Evolutionary conservation across 2,113 vertebrate genomes (phyloP), one percentile per base, ranked within the genome.

Genomic region (Puffinus mauretanicus): DNA sequence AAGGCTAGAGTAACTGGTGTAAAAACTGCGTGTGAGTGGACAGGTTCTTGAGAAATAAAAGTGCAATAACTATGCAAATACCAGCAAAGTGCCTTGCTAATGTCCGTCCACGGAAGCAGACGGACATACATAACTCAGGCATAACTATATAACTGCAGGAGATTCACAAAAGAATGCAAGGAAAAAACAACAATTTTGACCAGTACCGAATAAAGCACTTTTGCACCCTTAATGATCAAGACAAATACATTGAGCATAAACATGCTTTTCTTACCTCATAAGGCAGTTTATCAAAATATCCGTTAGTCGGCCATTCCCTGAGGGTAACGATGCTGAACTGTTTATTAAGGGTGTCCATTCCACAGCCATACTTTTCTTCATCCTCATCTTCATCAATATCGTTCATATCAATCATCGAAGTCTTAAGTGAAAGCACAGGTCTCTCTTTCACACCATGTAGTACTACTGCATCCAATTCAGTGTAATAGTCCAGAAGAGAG

Each of bases 231-330:
- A 91, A 57, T 2, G 1, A 58, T 52, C 51, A 79, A 44, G 32
- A 29, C 11, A 93, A 49, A 78, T 25, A 38, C 6, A 73, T 0
- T 17, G 24, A 84, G 9, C 10, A 13, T 49, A 88, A 96, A 38
- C 29, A 75, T 8, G 22, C 42, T 66, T 90, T 60, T 42, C 97
- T 98, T 98, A 99, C 99, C 99, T 99, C 99, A 93, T 99, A 99
- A 91, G 99, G 99, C 90, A 99, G 98, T 95, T 98, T 99, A 98
- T 99, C 99, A 97, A 99, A 99, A 98, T 99, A 99, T 71, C 99
- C 99, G 11, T 99, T 99, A 78, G 98, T 98, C 4, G 98, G 97
- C 97, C 97, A 97, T 94, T 98, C 98, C 95, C 97, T 98, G 96
- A 99, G 97, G 91, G 97, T 97, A 95, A 97, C 77, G 64, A 98